phyloP scores from a whole-genome alignment of 2,888 invertebrate species.

The Drosophila merina region DNA sequence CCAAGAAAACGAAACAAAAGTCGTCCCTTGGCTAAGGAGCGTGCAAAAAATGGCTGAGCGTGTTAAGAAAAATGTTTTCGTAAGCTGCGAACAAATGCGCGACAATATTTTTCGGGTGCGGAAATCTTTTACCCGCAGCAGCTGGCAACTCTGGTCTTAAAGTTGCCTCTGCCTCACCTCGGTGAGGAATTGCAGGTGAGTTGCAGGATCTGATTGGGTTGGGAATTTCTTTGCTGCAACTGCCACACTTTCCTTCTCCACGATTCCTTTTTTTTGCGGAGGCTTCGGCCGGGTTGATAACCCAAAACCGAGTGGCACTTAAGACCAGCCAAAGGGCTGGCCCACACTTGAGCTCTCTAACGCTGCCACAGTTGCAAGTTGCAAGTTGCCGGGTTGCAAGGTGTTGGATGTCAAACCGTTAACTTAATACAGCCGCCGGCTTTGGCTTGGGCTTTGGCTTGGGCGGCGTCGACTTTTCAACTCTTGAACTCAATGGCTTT shows the following conservation, averaged over 20 bases:
- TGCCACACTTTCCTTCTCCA: constrained; percentile 37
- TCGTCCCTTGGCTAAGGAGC: constrained; percentile 58
- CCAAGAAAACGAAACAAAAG: constrained; percentile 54
- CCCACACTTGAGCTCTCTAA: constrained; percentile 56
- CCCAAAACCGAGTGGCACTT: constrained; percentile 76
- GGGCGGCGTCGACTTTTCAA: constrained; percentile 65
- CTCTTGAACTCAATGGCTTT: constrained; percentile 56
- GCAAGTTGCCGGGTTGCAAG: constrained; percentile 19
- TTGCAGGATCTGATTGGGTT: background rate
- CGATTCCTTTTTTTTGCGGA: constrained; percentile 29
- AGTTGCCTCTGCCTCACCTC: constrained; percentile 57
- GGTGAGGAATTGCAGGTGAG: constrained; percentile 3
- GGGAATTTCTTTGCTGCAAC: constrained; percentile 36
- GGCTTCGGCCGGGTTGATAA: constrained; percentile 64
- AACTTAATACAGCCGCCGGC: constrained; percentile 71
- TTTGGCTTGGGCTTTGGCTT: constrained; percentile 33
- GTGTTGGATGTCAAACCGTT: constrained; percentile 72
- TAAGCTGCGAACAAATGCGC: constrained; percentile 80
- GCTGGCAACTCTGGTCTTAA: constrained; percentile 12
- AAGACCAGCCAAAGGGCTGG: constrained; percentile 63
- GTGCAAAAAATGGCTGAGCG: constrained; percentile 75
- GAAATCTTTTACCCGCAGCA: constrained; percentile 18
- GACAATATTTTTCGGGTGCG: constrained; percentile 68
- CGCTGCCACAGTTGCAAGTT: background rate
- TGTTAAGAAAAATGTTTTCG: constrained; percentile 78